Base-by-base conservation (phyloP, 1,140 invertebrate species). In the Leptinotarsa defecta region DNA sequence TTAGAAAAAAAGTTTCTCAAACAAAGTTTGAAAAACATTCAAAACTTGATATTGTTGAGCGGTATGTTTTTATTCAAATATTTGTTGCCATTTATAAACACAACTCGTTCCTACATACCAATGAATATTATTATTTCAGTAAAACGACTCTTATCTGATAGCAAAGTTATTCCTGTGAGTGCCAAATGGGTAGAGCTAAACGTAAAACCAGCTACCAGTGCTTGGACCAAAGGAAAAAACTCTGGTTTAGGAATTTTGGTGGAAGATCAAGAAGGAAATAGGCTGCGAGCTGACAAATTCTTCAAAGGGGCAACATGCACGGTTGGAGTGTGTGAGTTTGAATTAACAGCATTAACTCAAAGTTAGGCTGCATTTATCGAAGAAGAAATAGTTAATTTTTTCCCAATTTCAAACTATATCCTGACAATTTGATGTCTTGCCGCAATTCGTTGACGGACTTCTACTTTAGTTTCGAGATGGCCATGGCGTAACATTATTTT, bases 211-310 rank as follows among this genome's bases (percentile, higher is more conserved):
- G 84, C 83, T 0, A 80, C 80, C 3, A 80, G 74, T 57, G 79
- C 81, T 3, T 85, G 84, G 84, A 81, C 79, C 67, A 87, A 81
- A 68, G 85, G 85, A 61, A 86, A 82, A 71, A 91, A 91, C 81
- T 87, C 90, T 77, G 90, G 90, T 4, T 78, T 91, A 49, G 87
- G 87, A 13, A 84, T 91, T 24, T 86, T 89, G 78, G 89, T 91
- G 11, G 90, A 91, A 81, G 89, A 91, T 79, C 89, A 91, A 80
- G 89, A 91, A 61, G 88, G 89, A 3, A 86, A 86, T 72, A 78
- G 87, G 1, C 77, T 91, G 22, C 87, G 88, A 76, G 88, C 89
- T 1, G 81, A 84, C 8, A 81, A 84, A 67, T 89, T 88, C 77
- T 90, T 91, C 78, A 86, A 88, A 70, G 85, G 87, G 80, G 82